phyloP scores from a whole-genome alignment of 2,113 vertebrate species.

The Hiodon tergisus region DNA sequence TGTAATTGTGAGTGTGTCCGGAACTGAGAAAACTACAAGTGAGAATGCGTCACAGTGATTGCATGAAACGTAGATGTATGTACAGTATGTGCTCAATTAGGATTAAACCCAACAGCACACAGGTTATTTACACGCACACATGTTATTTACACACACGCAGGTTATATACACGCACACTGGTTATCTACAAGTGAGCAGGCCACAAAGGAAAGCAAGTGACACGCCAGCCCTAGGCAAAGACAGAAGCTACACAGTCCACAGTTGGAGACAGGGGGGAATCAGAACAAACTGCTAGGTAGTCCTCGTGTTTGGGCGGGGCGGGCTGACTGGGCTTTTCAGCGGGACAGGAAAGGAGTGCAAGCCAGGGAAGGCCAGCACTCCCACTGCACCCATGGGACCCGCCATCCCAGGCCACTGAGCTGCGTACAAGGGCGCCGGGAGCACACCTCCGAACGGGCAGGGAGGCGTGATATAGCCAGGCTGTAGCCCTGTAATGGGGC shows the following conservation, averaged over 20 bases:
- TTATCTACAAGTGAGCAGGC: constrained; percentile 38
- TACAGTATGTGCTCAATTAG: constrained; percentile 42
- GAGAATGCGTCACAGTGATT: constrained; percentile 49
- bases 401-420: constrained; percentile 62
- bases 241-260: constrained; percentile 39
- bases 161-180: constrained; percentile 26
- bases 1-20: constrained; percentile 50
- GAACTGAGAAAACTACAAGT: constrained; percentile 31
- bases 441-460: constrained; percentile 58
- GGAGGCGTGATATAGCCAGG: constrained; percentile 58
- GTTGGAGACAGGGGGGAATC: neutral
- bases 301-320: constrained; percentile 53
- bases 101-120: constrained; percentile 47
- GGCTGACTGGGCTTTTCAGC: constrained; percentile 54
- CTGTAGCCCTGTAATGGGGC: constrained; percentile 48
- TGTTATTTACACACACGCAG: constrained; percentile 20
- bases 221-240: neutral
- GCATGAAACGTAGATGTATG: constrained; percentile 40
- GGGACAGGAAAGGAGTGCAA: constrained; percentile 58
- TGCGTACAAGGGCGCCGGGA: constrained; percentile 60
- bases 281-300: constrained; percentile 56
- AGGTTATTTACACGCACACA: constrained; percentile 37
- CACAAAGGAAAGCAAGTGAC: constrained; percentile 7
- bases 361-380: constrained; percentile 47
- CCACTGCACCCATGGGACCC: constrained; percentile 46